Conservation (phyloP, 2,888 invertebrate species). For the Dolomedes plantarius region DNA sequence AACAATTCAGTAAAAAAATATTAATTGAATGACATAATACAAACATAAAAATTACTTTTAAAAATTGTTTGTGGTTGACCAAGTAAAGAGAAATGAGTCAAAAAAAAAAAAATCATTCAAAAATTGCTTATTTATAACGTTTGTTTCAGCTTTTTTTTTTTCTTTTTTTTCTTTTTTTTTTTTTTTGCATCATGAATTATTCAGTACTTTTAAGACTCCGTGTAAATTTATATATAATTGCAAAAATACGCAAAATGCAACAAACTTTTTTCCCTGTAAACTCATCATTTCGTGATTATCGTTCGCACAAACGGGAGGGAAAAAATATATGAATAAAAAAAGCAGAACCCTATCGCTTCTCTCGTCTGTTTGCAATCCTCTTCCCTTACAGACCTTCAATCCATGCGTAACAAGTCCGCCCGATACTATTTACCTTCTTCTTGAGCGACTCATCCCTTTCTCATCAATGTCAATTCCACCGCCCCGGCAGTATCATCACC, state of each 20-base stretch:
- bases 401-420: neutral
- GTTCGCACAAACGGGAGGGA: too few relatives aligned
- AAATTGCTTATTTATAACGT: neutral
- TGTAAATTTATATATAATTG: neutral
- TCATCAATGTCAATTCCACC: slow-evolving; percentile 56
- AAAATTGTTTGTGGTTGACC: too few relatives aligned
- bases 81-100: too few relatives aligned
- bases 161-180: too few relatives aligned
- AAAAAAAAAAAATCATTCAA: neutral
- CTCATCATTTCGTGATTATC: too few relatives aligned
- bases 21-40: too few relatives aligned
- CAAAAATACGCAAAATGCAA: neutral
- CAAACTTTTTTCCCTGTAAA: too few relatives aligned
- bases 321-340: neutral
- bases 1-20: too few relatives aligned
- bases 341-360: neutral
- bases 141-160: too few relatives aligned
- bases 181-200: neutral
- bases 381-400: neutral
- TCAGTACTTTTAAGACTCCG: neutral
- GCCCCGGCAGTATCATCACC: slow-evolving; percentile 43
- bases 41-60: too few relatives aligned
- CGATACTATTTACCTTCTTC: slow-evolving; percentile 54
- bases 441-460: slow-evolving; percentile 55
- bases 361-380: neutral